These are phyloP conservation scores for Helostoma temminkii DNA, from an alignment of 2,797 vertebrate species.

Conservation along the genomic window DNA sequence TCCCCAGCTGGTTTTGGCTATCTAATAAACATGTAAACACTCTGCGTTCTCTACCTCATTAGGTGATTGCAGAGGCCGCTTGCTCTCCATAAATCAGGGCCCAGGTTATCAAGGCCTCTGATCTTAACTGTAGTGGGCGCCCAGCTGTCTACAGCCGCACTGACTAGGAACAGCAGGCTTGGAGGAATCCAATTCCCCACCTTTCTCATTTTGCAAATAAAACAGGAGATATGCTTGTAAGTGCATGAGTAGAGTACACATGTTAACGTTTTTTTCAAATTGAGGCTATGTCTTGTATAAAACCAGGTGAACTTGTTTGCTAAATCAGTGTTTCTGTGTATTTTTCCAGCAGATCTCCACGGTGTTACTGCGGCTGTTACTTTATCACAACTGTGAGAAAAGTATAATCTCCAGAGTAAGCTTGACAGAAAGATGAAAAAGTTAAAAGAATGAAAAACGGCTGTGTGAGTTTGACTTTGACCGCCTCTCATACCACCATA, in stretches of 20 bases:
- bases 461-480: slow-evolving; percentile 80
- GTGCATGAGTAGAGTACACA: slow-evolving; percentile 39
- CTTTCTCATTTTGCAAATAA: slow-evolving; percentile 83
- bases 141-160: slow-evolving; percentile 94
- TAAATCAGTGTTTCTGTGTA: neutral
- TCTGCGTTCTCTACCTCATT: slow-evolving; percentile 96
- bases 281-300: slow-evolving; percentile 34
- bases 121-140: slow-evolving; percentile 97
- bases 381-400: slow-evolving; percentile 63
- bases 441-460: slow-evolving; percentile 79
- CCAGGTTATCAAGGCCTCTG: slow-evolving; percentile 97
- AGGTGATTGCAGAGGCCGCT: slow-evolving; percentile 91
- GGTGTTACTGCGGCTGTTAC: slow-evolving; percentile 34
- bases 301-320: slow-evolving; percentile 47
- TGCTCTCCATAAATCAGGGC: slow-evolving; percentile 94
- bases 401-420: slow-evolving; percentile 50
- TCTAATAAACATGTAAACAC: slow-evolving; percentile 99
- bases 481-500: slow-evolving; percentile 77
- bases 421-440: slow-evolving; percentile 73
- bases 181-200: slow-evolving; percentile 91
- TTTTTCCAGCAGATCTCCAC: slow-evolving; percentile 31
- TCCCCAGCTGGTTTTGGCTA: slow-evolving; percentile 94
- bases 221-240: slow-evolving; percentile 76
- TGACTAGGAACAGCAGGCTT: slow-evolving; percentile 90
- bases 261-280: slow-evolving; percentile 64